Evolutionary conservation across 2,888 invertebrate genomes (phyloP).

Genomic region (Epistrophe grossulariae): DNA sequence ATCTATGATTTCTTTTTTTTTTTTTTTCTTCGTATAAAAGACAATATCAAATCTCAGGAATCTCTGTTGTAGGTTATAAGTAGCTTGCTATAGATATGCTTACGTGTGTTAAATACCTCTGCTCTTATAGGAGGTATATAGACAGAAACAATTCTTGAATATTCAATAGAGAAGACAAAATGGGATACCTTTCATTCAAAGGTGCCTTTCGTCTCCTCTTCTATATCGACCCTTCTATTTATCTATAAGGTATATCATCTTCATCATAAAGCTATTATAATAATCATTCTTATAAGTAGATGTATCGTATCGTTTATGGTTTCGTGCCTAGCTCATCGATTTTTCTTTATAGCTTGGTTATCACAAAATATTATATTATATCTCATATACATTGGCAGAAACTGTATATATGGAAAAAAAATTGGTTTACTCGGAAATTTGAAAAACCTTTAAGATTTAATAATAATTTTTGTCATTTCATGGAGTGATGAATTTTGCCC

Average conservation of each 20-base stretch:
- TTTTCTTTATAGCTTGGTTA: background rate
- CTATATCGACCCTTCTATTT: background rate
- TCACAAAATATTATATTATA: background rate
- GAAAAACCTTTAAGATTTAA: background rate
- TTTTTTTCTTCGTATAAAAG: background rate
- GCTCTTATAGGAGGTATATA: background rate
- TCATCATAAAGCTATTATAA: slow-evolving; percentile 36
- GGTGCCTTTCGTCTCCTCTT: background rate
- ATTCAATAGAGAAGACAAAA: background rate
- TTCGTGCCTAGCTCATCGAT: background rate
- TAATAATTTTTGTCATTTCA: background rate
- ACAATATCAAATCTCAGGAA: slow-evolving; percentile 35
- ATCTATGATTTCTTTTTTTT: slow-evolving; percentile 5
- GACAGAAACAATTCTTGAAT: background rate
- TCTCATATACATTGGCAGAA: background rate
- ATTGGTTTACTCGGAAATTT: background rate
- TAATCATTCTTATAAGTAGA: slow-evolving; percentile 22
- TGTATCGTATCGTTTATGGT: background rate
- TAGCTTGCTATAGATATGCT: background rate
- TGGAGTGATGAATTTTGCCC: background rate
- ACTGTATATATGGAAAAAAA: background rate
- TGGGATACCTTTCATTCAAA: slow-evolving; percentile 18
- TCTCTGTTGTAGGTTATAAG: background rate
- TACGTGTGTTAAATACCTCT: slow-evolving; percentile 28
- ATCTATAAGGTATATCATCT: background rate